Base-by-base conservation (phyloP, 2,888 invertebrate genomes). In the Athalia rosae region DNA sequence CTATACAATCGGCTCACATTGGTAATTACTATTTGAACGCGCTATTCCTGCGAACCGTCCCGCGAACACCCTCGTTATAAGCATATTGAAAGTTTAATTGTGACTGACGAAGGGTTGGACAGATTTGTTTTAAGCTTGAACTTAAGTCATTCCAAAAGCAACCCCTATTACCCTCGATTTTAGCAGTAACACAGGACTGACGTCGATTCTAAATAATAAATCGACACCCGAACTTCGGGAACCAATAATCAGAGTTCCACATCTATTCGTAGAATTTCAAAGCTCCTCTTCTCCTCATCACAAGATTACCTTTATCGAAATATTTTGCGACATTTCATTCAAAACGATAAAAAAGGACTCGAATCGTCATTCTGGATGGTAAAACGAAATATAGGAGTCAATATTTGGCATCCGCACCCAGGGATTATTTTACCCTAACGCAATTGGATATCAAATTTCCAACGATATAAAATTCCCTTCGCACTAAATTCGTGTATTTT, bases 101-200 rank as follows among this genome's bases (percentile, higher is more conserved):
- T 71, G 58, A 71, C 71, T 71, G 71, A 71, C 71, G 71, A 71
- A 71, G 71, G 71, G 71, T 58, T 71, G 7, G 67, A 50, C 67
- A 15, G 67, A 28, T 28, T 28, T 28, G 28, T 28, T 28, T 28
- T 28, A 28, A 45, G n/a, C 28, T 45, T 56, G 13, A 71, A 71
- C 58, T 58, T 58, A 43, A 56, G 71, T 71, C 71, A 71, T 58
- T 58, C 58, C 58, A 7, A 45, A n/a, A 71, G 58, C 71, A 71
- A 58, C 71, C 71, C 71, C 15, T 45, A 71, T 71, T 71, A 71
- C 71, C 71, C 58, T 58, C 58, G 13, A 58, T 45, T 58, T 71
- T 71, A 71, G 58, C 71, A 71, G 58, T 71, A 71, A 71, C 71
- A 58, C 56, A 43, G 71, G 71, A 71, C 45, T 58, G 71, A 71